Conservation (phyloP, 2,113 vertebrate genomes). For the Coreoperca whiteheadi region DNA sequence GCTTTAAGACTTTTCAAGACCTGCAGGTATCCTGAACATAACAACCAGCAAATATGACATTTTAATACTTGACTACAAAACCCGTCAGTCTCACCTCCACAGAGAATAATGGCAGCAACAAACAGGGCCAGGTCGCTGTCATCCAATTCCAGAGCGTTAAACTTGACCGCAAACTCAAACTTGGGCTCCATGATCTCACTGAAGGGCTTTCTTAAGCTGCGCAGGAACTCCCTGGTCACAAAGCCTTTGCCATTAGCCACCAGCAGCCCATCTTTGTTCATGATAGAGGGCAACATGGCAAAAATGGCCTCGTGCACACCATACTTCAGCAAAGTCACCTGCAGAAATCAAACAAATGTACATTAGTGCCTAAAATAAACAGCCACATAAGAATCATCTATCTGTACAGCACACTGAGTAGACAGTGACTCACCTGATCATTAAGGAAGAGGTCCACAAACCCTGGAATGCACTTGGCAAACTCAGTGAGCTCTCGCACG, state of each 20-base stretch:
- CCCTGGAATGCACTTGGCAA: constrained; percentile 97
- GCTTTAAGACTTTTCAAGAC: background rate
- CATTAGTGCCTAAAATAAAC: background rate
- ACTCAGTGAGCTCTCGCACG: constrained; percentile 96
- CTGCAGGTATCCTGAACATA: background rate
- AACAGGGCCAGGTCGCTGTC: constrained; percentile 99
- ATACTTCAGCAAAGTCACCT: constrained; percentile 96
- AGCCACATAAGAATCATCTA: background rate
- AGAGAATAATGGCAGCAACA: constrained; percentile 97
- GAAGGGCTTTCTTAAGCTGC: constrained; percentile 96
- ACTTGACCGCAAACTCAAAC: constrained; percentile 98
- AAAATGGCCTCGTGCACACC: constrained; percentile 99
- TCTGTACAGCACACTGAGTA: background rate
- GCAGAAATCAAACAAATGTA: constrained; percentile 18
- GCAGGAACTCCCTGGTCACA: constrained; percentile 96
- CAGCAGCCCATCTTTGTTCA: constrained; percentile 98
- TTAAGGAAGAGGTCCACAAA: constrained; percentile 95
- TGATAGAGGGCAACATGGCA: constrained; percentile 97
- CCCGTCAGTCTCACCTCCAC: constrained; percentile 89
- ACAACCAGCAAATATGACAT: background rate
- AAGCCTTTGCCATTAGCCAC: constrained; percentile 97
- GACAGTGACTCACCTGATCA: constrained; percentile 86
- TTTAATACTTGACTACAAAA: constrained; percentile 2
- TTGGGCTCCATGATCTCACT: constrained; percentile 98
- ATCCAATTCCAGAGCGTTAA: constrained; percentile 96